Percentiles rank a stretch among this genome's conserved stretches.
These are phyloP conservation scores for Stomatorhinus walkeri DNA, from an alignment of 2,797 vertebrate species.

Conservation along the genomic window DNA sequence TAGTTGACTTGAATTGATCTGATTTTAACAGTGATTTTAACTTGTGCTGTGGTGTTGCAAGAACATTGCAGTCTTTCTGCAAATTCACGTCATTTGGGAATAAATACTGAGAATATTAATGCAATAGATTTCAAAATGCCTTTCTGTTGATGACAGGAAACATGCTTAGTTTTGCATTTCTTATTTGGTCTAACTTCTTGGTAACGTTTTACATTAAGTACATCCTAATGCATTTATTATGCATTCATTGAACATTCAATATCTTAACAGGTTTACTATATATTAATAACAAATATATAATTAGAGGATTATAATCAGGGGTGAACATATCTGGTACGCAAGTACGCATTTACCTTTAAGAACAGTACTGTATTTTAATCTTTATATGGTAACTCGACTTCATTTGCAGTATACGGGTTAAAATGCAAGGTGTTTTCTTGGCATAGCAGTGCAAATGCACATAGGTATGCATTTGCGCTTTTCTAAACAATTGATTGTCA, in stretches of 20 bases:
- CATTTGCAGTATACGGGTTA: too few relatives aligned
- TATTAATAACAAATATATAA: background rate
- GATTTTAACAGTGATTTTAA: background rate
- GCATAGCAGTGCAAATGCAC: too few relatives aligned
- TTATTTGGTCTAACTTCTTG: background rate
- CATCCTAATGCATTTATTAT: background rate
- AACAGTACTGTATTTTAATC: too few relatives aligned
- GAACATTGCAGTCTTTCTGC: background rate
- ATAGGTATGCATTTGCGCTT: too few relatives aligned
- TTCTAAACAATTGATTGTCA: too few relatives aligned
- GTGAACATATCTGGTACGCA: too few relatives aligned
- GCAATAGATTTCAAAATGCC: background rate
- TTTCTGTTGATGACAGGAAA: background rate
- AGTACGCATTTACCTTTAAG: too few relatives aligned
- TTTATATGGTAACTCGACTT: too few relatives aligned
- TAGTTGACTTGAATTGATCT: background rate
- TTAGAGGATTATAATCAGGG: background rate
- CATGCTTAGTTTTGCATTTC: background rate
- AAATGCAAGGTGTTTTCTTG: too few relatives aligned
- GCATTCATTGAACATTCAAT: background rate
- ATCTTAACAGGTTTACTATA: background rate
- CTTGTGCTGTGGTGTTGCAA: background rate
- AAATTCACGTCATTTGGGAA: background rate
- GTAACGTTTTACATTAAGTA: background rate
- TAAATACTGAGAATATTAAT: background rate